phyloP scores from a whole-genome alignment of 2,797 vertebrate genomes.

The Epinephelus coioides region DNA sequence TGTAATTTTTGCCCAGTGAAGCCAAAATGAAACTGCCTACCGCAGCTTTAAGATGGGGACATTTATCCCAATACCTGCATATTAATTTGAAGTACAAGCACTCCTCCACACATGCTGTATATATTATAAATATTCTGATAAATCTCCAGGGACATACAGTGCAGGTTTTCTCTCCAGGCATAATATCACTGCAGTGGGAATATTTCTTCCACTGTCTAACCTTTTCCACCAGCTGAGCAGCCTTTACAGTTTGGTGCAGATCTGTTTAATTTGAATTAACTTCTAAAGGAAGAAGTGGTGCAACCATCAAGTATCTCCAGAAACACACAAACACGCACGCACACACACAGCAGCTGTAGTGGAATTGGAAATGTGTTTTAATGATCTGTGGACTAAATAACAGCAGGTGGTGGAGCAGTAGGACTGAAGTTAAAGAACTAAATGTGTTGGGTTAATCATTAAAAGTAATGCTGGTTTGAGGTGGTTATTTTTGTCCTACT shows the following conservation, averaged over 20 bases:
- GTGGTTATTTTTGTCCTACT: conserved; percentile 31
- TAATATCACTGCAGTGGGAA: conserved; percentile 44
- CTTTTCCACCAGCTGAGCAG: conserved; percentile 60
- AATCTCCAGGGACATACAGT: conserved; percentile 21
- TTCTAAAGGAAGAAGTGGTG: conserved; percentile 41
- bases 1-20: too few species aligned
- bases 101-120: background rate
- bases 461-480: conserved; percentile 29
- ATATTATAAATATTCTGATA: background rate
- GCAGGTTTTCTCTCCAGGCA: conserved; percentile 13
- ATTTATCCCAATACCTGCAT: conserved; percentile 23
- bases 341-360: conserved; percentile 8
- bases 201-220: conserved; percentile 48
- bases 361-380: conserved; percentile 57
- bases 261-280: conserved; percentile 62
- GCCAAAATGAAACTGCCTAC: too few species aligned
- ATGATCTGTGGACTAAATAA: conserved; percentile 63
- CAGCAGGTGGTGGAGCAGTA: conserved; percentile 62
- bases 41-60: background rate
- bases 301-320: conserved; percentile 37
- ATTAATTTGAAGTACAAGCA: conserved; percentile 13
- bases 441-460: conserved; percentile 58
- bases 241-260: conserved; percentile 49
- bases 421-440: conserved; percentile 45
- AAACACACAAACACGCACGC: background rate